Conservation (phyloP, 1,140 invertebrate genomes). For the Drosophila sulfurigaster region DNA sequence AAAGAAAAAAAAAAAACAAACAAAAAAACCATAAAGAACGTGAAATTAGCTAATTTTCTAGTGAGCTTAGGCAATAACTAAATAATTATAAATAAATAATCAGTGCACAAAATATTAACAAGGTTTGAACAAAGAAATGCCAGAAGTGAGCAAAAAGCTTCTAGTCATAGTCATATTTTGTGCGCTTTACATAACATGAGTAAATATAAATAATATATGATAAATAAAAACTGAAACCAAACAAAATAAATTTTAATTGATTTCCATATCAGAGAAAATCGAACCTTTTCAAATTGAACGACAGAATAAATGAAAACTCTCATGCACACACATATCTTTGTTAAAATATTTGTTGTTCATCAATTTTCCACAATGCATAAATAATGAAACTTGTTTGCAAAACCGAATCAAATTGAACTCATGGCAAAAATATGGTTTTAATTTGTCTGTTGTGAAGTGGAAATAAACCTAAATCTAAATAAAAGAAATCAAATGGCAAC, state of each 20-base stretch:
- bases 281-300: slow-evolving; percentile 15
- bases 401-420: background rate
- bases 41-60: slow-evolving; percentile 47
- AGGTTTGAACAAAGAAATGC: slow-evolving; percentile 29
- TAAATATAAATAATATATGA: slow-evolving; percentile 2
- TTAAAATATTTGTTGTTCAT: slow-evolving; percentile 72
- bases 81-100: slow-evolving; percentile 15
- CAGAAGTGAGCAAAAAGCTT: slow-evolving; percentile 50
- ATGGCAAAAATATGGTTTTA: background rate
- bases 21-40: background rate
- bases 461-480: slow-evolving; percentile 12
- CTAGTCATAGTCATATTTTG: slow-evolving; percentile 46
- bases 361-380: slow-evolving; percentile 16
- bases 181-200: slow-evolving; percentile 19
- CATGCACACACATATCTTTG: slow-evolving; percentile 69
- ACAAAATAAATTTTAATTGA: slow-evolving; percentile 30
- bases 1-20: slow-evolving; percentile 27
- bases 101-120: slow-evolving; percentile 29
- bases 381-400: slow-evolving; percentile 25
- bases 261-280: slow-evolving; percentile 50
- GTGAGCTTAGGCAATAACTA: slow-evolving; percentile 38
- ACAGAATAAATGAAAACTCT: background rate
- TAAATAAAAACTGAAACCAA: slow-evolving; percentile 8
- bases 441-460: background rate
- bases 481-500: slow-evolving; percentile 72